Evolutionary conservation across 2,888 invertebrate genomes (phyloP).

Genomic region (Epirrhoe tristata): DNA sequence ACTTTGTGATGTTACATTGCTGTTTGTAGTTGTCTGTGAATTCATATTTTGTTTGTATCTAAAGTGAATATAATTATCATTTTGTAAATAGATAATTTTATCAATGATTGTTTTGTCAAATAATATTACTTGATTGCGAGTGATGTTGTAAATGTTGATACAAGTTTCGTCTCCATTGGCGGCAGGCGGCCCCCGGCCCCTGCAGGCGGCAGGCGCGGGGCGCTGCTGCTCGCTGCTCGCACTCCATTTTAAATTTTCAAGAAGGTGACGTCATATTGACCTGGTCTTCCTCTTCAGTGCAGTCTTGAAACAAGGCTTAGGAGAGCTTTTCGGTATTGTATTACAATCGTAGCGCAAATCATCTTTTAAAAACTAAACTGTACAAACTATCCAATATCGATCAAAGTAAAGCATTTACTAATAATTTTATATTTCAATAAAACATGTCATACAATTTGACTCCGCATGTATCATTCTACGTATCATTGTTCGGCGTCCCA

Average conservation of each 20-base stretch:
- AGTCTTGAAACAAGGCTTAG: neutral
- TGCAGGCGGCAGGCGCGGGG: too few species aligned
- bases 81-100: too few species aligned
- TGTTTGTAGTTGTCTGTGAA: neutral
- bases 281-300: neutral
- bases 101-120: too few species aligned
- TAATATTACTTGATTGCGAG: too few species aligned
- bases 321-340: neutral
- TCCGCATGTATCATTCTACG: too few species aligned
- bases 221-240: too few species aligned
- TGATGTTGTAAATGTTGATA: neutral
- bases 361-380: neutral
- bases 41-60: neutral
- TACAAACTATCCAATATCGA: neutral
- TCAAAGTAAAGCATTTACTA: neutral
- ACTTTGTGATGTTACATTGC: too few species aligned
- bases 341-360: neutral
- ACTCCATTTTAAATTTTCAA: too few species aligned
- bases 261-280: neutral
- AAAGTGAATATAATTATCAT: neutral
- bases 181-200: too few species aligned
- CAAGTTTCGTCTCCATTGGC: neutral
- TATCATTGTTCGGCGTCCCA: too few species aligned
- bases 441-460: constrained; percentile 9
- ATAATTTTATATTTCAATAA: constrained; percentile 1